A percentile compares a stretch with the other conserved stretches of the same genome.
Evolutionary conservation across 2,888 invertebrate genomes (phyloP).

Genomic region (Limnephilus marmoratus): DNA sequence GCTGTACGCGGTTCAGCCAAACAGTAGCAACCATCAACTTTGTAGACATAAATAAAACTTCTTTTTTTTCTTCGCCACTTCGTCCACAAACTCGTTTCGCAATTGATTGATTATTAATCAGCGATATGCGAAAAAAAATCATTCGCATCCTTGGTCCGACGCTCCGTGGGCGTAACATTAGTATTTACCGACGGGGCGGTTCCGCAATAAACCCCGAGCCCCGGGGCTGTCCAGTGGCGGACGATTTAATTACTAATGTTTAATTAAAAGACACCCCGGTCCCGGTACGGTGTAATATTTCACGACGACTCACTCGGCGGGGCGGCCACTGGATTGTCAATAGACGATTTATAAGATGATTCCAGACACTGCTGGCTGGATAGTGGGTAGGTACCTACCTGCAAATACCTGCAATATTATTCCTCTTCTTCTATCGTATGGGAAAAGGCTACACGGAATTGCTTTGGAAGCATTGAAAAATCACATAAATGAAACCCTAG

Average conservation of each 20-base stretch:
- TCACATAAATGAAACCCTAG: no score
- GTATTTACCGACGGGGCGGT: slow-evolving; percentile 61
- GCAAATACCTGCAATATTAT: background rate
- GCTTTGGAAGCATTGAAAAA: no score
- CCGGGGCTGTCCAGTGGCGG: slow-evolving; percentile 40
- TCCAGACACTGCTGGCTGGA: background rate
- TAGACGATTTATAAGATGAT: background rate
- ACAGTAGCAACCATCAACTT: background rate
- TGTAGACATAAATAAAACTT: background rate
- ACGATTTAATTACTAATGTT: slow-evolving; percentile 66
- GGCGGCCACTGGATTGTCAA: slow-evolving; percentile 14
- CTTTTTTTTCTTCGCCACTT: background rate
- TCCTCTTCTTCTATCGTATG: no score
- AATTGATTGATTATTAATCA: slow-evolving; percentile 2
- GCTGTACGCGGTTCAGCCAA: background rate
- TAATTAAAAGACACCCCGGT: slow-evolving; percentile 64
- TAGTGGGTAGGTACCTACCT: background rate
- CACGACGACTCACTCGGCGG: slow-evolving; percentile 38
- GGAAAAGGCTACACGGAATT: no score
- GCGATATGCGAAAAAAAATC: background rate
- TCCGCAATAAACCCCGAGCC: slow-evolving; percentile 28
- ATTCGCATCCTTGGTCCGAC: background rate
- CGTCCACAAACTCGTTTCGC: background rate
- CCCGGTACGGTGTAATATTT: slow-evolving; percentile 50
- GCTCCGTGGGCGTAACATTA: slow-evolving; percentile 45